Evolutionary conservation across 2,888 invertebrate species (phyloP), one percentile per base, ranked within the genome.

Genomic region (Eupelmus urozonus): DNA sequence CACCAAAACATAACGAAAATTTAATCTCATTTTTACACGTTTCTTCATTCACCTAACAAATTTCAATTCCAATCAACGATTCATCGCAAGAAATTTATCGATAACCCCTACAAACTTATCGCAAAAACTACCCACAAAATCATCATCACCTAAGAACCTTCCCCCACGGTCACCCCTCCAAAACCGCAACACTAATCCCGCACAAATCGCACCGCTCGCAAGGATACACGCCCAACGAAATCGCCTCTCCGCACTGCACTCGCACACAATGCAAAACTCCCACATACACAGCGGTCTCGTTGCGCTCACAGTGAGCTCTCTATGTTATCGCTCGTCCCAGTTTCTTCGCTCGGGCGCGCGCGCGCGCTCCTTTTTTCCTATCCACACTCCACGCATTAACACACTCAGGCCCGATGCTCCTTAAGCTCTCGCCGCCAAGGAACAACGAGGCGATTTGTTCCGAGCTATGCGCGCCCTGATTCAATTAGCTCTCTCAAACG

Each of bases 361-460:
- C 40, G 20, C 25, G 55, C 11, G 3, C 45, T 20, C 29, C 13
- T 62, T 42, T 62, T 53, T 53, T 25, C 49, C 40, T 27, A 7
- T 25, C 20, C 20, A 25, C 27, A 23, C 49, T 42, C 25, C 25
- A 9, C 20, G 16, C 5, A 20, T 16, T 57, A 7, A 25, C 27
- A 16, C 16, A 13, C 13, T 11, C 23, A 11, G 2, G 23, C 20
- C 40, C 57, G 70, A 70, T 70, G 16, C 60, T 60, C 49, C 55
- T 45, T 27, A 1, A 1, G 45, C 25, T 29, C 11, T 25, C 20
- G 23, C 16, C 18, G n/a, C 11, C 51, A 27, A 34, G 45, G 20
- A 2, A 57, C 69, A 75, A 75, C 53, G 60, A 20, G 23, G 20
- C 34, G 42, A 62, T 69, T 72, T 75, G 60, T 69, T 75, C 76